These are phyloP conservation scores for Oostethus manadensis DNA, from an alignment of 2,113 vertebrate species.

Conservation along the genomic window DNA sequence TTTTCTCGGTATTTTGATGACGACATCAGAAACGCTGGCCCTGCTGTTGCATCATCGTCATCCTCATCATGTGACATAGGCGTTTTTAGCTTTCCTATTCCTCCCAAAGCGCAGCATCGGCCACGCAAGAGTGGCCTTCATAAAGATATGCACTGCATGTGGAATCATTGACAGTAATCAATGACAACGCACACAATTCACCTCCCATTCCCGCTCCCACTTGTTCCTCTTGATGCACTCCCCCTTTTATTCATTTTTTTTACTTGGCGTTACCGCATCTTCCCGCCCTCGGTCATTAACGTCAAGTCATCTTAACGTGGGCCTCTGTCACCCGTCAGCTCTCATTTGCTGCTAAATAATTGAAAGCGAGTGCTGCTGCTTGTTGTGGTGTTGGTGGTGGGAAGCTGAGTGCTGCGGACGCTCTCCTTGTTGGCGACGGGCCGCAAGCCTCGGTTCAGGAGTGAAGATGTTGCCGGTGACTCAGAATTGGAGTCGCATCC, in stretches of 20 bases:
- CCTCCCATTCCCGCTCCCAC: slow-evolving; percentile 16
- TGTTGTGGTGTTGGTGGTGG: not conserved
- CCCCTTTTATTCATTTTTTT: not conserved
- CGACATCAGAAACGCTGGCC: slow-evolving; percentile 33
- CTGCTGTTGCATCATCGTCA: slow-evolving; percentile 23
- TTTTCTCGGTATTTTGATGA: slow-evolving; percentile 55
- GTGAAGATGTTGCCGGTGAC: slow-evolving; percentile 19
- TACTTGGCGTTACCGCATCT: slow-evolving; percentile 38
- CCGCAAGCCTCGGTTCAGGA: slow-evolving; percentile 12
- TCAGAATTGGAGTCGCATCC: slow-evolving; percentile 15
- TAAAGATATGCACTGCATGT: slow-evolving; percentile 41
- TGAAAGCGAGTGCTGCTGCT: slow-evolving; percentile 33
- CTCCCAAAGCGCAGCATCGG: slow-evolving; percentile 11
- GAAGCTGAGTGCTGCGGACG: slow-evolving; percentile 31
- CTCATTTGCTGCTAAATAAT: slow-evolving; percentile 60
- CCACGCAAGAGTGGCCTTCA: slow-evolving; percentile 6
- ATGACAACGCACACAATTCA: slow-evolving; percentile 40
- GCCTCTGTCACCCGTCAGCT: slow-evolving; percentile 58
- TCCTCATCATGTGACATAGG: slow-evolving; percentile 18
- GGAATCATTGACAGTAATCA: slow-evolving; percentile 50
- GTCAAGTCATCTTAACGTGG: slow-evolving; percentile 33
- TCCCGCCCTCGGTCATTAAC: slow-evolving; percentile 48
- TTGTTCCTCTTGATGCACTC: not conserved
- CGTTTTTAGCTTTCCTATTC: slow-evolving; percentile 20
- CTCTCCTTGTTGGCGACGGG: slow-evolving; percentile 12